Evolutionary conservation across 2,113 vertebrate genomes (phyloP), one percentile per base, ranked within the genome.

Genomic region (Festucalex cinctus): DNA sequence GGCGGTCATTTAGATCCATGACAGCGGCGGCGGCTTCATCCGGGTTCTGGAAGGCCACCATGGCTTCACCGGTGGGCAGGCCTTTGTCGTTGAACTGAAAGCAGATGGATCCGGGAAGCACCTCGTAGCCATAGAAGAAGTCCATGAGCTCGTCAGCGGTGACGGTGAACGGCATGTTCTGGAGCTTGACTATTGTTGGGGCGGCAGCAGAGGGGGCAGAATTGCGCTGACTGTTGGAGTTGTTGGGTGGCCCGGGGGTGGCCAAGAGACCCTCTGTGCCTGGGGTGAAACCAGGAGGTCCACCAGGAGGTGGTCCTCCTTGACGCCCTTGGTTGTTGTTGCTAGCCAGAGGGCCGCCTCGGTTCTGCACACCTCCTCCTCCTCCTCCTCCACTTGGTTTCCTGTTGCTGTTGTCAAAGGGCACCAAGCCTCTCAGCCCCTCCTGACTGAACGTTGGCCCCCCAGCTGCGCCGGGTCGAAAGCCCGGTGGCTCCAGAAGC

Each of bases 51-150:
- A 99, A 99, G 70, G 97, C 96, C 81, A 99, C 97, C 95, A 99
- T 97, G 68, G 97, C 97, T 91, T 99, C 96, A 13, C 97, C 97
- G 61, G 95, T 99, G 70, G 97, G 96, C 89, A 98, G 91, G 71
- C 97, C 96, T 86, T 98, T 98, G n/a, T 98, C 96, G 76, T 93
- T 98, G 80, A 94, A 97, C 79, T 99, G 98, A 83, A 98, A 93
- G 83, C 95, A 98, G 32, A 99, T 95, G 19, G 97, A 99, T 65
- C 95, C 95, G 65, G 93, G 96, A 71, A 99, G 93, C 74, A 99
- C 96, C 84, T 98, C 95, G 84, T 99, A 99, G 46, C 97, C 97
- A 66, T 99, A 99, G 86, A 99, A 99, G 85, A 99, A 99, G 95
- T 99, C 97, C 89, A 99, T 89, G 78, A 99, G 98, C 89, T 99